A percentile compares a stretch with the other conserved stretches of the same genome.
Evolutionary conservation across 1,140 invertebrate genomes (phyloP).

Genomic region (Cephus cinctus): DNA sequence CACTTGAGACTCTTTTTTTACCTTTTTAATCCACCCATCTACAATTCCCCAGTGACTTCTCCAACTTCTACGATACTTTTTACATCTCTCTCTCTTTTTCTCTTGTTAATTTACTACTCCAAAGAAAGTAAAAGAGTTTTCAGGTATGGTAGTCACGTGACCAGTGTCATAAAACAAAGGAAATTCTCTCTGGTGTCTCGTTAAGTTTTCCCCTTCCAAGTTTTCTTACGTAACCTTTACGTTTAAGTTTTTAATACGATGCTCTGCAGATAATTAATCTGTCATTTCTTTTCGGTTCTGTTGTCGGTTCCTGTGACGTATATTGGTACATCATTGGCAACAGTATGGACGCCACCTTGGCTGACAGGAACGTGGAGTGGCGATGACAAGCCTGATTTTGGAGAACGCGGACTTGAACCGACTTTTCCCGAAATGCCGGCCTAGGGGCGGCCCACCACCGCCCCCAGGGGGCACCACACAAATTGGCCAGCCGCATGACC

Average conservation of each 20-base stretch:
- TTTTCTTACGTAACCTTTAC: neutral
- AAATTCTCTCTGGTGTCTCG: neutral
- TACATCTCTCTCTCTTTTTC: too few relatives aligned
- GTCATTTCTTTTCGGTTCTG: neutral
- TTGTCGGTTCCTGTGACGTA: neutral
- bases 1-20: too few relatives aligned
- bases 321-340: constrained; percentile 8
- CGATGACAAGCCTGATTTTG: constrained; percentile 58
- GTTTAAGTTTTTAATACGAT: neutral
- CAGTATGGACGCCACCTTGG: constrained; percentile 38
- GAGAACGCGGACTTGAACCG: constrained; percentile 55
- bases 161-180: too few relatives aligned
- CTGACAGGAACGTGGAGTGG: constrained; percentile 40
- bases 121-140: too few relatives aligned
- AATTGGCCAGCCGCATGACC: constrained; percentile 47
- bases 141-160: too few relatives aligned
- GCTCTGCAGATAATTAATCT: neutral
- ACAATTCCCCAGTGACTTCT: too few relatives aligned
- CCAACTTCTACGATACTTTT: too few relatives aligned
- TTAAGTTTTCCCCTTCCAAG: neutral
- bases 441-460: constrained; percentile 50
- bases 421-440: constrained; percentile 57
- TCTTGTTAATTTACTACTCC: too few relatives aligned
- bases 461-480: constrained; percentile 36
- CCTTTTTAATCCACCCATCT: too few relatives aligned